These are phyloP conservation scores for Gallinago nigripennis DNA, from an alignment of 2,797 vertebrate species.

Conservation along the genomic window DNA sequence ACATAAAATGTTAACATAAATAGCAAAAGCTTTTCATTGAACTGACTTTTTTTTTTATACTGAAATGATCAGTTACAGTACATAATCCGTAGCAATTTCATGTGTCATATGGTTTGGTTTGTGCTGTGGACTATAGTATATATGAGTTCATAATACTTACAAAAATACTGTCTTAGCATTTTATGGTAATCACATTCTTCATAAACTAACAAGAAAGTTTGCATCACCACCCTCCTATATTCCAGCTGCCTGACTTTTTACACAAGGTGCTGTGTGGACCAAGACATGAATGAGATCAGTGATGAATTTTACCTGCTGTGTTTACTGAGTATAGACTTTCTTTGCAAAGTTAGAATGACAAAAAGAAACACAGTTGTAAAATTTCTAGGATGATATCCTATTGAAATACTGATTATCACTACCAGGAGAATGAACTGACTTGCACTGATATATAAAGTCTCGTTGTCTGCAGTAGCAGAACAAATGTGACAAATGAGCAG, in stretches of 20 bases:
- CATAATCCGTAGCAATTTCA: background rate
- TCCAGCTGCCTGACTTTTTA: background rate
- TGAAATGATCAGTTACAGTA: background rate
- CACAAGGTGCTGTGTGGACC: background rate
- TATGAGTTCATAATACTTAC: background rate
- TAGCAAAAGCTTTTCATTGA: background rate
- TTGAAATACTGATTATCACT: constrained; percentile 21
- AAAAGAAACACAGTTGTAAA: background rate
- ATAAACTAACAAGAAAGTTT: background rate
- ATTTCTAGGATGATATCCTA: background rate
- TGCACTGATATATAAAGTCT: background rate
- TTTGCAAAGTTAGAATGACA: background rate
- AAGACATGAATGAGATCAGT: background rate
- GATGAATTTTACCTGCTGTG: background rate
- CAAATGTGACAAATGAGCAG: background rate
- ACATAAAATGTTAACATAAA: background rate
- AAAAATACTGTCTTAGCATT: background rate
- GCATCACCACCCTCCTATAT: background rate
- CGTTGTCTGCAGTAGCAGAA: constrained; percentile 36
- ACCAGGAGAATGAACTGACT: background rate
- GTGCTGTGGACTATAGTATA: background rate
- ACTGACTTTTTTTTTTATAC: background rate
- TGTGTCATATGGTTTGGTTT: background rate
- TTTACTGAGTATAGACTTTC: background rate
- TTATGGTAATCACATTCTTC: background rate